Percentiles rank a stretch among this genome's conserved stretches.
phyloP scores from a whole-genome alignment of 2,888 invertebrate species.

The Agrochola macilenta region DNA sequence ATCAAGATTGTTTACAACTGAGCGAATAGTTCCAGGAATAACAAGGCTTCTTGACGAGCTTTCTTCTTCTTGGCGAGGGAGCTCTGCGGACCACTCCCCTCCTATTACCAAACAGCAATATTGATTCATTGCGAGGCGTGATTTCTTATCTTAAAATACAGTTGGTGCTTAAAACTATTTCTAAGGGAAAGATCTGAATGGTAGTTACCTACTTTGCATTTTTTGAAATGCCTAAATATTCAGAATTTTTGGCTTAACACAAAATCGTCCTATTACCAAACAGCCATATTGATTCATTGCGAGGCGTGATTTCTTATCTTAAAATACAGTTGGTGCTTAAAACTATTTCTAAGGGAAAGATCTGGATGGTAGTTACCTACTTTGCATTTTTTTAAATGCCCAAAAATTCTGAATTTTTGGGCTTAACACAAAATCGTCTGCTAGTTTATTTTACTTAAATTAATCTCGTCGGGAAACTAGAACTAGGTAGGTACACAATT shows the following conservation, averaged over 20 bases:
- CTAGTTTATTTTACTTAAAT: not conserved
- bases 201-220: too few relatives aligned
- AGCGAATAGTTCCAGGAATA: constrained; percentile 56
- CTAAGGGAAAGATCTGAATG: not conserved
- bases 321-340: not conserved
- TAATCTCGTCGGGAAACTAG: not conserved
- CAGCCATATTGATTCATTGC: constrained; percentile 45
- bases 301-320: constrained; percentile 18
- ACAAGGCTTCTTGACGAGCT: constrained; percentile 35
- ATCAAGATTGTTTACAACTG: constrained; percentile 36
- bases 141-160: constrained; percentile 10
- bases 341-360: not conserved
- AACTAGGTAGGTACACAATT: not conserved
- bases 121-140: constrained; percentile 41
- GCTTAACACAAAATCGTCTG: not conserved
- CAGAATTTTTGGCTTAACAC: too few relatives aligned
- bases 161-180: not conserved
- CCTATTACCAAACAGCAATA: constrained; percentile 20
- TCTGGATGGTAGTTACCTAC: not conserved
- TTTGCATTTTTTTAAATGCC: not conserved
- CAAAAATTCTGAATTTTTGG: not conserved
- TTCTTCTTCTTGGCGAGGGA: constrained; percentile 19
- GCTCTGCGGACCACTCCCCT: constrained; percentile 19
- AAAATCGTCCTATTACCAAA: constrained; percentile 4
- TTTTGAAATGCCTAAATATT: too few relatives aligned